Base-by-base conservation (phyloP, 2,888 invertebrate species). In the Drosophila prostipennis region DNA sequence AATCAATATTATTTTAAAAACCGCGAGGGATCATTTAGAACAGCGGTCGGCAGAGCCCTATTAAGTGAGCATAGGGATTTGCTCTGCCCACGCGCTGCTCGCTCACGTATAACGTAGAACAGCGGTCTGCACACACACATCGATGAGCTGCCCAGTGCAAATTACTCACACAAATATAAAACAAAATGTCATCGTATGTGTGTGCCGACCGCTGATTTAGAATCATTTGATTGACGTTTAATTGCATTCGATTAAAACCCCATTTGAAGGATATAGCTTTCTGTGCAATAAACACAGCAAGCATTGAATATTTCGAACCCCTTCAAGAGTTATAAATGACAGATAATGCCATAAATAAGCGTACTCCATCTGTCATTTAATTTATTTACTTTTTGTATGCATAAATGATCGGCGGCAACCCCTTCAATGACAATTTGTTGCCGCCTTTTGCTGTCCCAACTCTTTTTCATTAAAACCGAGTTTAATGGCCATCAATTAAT, bases 401-500 rank as follows among this genome's bases (percentile, higher is more conserved):
- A 29, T 29, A 32, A 48, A 32, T 14, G 29, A 60, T 42, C 29
- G 40, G 23, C 43, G 19, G 32, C 23, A 51, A 52, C 64, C 64
- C 64, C 43, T 32, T 43, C 29, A 52, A 58, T 42, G 36, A 36
- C 52, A 64, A 45, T 63, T 63, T 64, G 64, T 60, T n/a, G 19
- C 60, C 61, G 61, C 49, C 43, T 45, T 52, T 36, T 10, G 40
- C 54, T 16, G 14, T 45, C 43, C 14, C 46, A 59, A 39, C 43
- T 39, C 45, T 29, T 14, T 63, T 49, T 45, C 39, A 52, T 46
- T 65, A 65, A 65, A 65, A 65, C 67, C 52, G 65, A 70, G 46
- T 58, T 58, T 69, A 69, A 69, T 69, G 70, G 45, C 58, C 45
- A 40, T 48, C 58, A 69, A 69, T 69, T 69, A 69, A 69, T 69